Percentiles rank a stretch among this genome's conserved stretches.
These are phyloP conservation scores for Hypselothyrea guttata DNA, from an alignment of 2,888 invertebrate species.

Conservation along the genomic window DNA sequence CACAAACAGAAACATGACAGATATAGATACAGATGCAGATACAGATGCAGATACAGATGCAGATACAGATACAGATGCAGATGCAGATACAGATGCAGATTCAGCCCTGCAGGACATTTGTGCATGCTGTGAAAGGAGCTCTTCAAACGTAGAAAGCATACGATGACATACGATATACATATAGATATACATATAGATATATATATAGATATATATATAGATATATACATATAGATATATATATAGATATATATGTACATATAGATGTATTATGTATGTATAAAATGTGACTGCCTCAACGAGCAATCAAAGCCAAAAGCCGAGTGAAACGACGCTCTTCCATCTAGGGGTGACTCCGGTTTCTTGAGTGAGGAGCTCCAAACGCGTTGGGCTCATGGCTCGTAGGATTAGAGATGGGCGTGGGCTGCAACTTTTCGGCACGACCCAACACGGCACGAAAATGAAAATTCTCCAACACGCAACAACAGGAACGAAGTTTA, in stretches of 20 bases:
- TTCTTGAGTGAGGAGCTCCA: constrained; percentile 18
- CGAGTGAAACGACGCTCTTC: constrained; percentile 14
- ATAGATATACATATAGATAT: not conserved
- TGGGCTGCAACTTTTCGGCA: too few relatives aligned
- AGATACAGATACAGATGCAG: too few relatives aligned
- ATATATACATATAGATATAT: not conserved
- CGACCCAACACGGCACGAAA: too few relatives aligned
- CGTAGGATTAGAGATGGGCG: too few relatives aligned
- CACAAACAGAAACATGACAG: constrained; percentile 54
- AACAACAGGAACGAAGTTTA: too few relatives aligned
- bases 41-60: too few relatives aligned
- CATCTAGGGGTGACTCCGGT: constrained; percentile 22
- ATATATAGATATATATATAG: not conserved
- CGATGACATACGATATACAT: constrained; percentile 1
- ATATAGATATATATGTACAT: not conserved
- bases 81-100: too few relatives aligned
- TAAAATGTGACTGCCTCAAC: constrained; percentile 37
- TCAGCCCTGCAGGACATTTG: constrained; percentile 60
- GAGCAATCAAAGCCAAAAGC: constrained; percentile 44
- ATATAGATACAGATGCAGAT: too few relatives aligned
- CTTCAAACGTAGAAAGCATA: constrained; percentile 24
- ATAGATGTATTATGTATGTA: not conserved
- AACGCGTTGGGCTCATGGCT: too few relatives aligned
- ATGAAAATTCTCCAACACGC: too few relatives aligned
- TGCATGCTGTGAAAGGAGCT: too few relatives aligned